Evolutionary conservation across 2,888 invertebrate species (phyloP).

Genomic region (Carabus problematicus): DNA sequence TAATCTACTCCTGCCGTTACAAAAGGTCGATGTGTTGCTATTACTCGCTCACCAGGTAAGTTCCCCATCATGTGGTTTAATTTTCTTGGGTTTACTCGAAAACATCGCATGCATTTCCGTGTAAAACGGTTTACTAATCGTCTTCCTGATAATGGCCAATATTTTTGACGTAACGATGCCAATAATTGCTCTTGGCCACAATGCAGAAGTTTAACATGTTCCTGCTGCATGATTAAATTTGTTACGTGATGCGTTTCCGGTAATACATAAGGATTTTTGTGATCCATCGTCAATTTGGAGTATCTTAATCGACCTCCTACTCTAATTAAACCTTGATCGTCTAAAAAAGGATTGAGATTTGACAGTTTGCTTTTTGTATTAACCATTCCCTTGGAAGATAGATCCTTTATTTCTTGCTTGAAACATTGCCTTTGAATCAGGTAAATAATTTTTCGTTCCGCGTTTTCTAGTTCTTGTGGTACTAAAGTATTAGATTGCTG

Average conservation of each 20-base stretch:
- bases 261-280: slow-evolving; percentile 28
- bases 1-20: slow-evolving; percentile 38
- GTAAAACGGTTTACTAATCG: slow-evolving; percentile 35
- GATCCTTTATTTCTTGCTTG: slow-evolving; percentile 17
- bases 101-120: slow-evolving; percentile 42
- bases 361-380: no score
- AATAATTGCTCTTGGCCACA: slow-evolving; percentile 43
- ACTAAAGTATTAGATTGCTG: neutral
- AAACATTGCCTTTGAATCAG: slow-evolving; percentile 21
- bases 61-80: slow-evolving; percentile 31
- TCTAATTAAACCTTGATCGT: slow-evolving; percentile 16
- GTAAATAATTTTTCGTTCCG: slow-evolving; percentile 5
- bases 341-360: no score
- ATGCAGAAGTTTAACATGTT: slow-evolving; percentile 7
- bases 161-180: slow-evolving; percentile 44
- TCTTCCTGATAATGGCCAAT: slow-evolving; percentile 50
- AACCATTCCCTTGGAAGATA: no score
- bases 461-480: slow-evolving; percentile 20
- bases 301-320: slow-evolving; percentile 28
- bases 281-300: neutral
- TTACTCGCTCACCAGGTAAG: neutral
- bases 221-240: slow-evolving; percentile 23
- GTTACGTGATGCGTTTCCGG: slow-evolving; percentile 24
- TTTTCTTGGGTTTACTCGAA: no score
- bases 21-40: slow-evolving; percentile 28